Conservation (phyloP, 92 coral and sea anemone genomes). For the Phenganax marumi region DNA sequence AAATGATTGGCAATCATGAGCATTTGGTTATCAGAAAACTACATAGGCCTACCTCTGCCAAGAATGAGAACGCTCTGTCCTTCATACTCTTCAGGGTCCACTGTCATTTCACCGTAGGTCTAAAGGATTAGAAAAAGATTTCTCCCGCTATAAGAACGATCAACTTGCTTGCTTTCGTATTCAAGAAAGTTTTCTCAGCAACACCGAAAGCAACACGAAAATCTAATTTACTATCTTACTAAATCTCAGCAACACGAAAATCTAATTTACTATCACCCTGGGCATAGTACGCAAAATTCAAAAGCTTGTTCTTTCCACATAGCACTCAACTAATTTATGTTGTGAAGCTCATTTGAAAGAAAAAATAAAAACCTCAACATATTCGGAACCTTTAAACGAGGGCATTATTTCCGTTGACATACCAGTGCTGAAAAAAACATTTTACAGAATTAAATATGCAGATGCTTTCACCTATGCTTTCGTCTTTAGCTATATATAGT, state of each 20-base stretch:
- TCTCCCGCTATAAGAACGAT: too few species aligned
- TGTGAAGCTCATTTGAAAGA: neutral
- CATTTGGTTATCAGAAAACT: neutral
- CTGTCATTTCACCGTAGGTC: conserved; percentile 77
- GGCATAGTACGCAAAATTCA: neutral
- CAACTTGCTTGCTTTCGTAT: too few species aligned
- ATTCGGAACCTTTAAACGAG: conserved; percentile 69
- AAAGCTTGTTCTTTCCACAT: too few species aligned
- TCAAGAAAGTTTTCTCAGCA: too few species aligned
- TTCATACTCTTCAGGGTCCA: conserved; percentile 89
- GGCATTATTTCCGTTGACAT: conserved; percentile 79
- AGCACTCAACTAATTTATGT: neutral
- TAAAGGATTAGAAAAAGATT: conserved; percentile 1
- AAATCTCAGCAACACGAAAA: too few species aligned
- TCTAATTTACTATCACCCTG: too few species aligned
- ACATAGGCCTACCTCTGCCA: conserved; percentile 71
- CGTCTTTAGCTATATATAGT: neutral
- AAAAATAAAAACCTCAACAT: conserved; percentile 65
- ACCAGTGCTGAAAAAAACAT: conserved; percentile 71
- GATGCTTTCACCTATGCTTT: neutral
- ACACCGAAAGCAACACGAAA: too few species aligned
- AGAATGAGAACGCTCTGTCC: conserved; percentile 90
- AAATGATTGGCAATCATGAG: neutral
- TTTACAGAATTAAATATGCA: neutral
- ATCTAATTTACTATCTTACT: too few species aligned